A percentile compares a stretch with the other conserved stretches of the same genome.
phyloP scores from a whole-genome alignment of 2,797 vertebrate genomes.

The Chaetodon trifasciatus region DNA sequence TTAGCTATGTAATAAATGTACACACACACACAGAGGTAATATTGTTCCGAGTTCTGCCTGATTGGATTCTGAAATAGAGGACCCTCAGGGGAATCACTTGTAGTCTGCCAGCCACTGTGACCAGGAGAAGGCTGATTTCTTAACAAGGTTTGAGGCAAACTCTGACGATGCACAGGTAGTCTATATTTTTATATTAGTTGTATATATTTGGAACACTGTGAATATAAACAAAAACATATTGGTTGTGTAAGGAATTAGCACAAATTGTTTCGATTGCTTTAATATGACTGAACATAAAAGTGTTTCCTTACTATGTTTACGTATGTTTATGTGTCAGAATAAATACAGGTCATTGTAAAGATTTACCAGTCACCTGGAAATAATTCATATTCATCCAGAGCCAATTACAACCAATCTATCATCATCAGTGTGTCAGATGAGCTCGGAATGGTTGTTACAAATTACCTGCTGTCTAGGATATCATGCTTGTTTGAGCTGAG shows the following conservation, averaged over 20 bases:
- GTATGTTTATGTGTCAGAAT: conserved; percentile 41
- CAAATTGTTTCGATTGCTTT: conserved; percentile 51
- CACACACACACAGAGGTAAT: conserved; percentile 84
- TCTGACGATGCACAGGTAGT: conserved; percentile 40
- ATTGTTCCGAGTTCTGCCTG: conserved; percentile 84
- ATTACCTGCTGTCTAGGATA: conserved; percentile 66
- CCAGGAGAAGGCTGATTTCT: conserved; percentile 66
- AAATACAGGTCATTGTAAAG: conserved; percentile 45
- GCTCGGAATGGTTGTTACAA: conserved; percentile 63
- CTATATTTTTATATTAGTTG: conserved; percentile 53
- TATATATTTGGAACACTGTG: conserved; percentile 10
- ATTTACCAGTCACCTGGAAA: conserved; percentile 71
- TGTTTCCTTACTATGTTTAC: conserved; percentile 20
- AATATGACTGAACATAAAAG: conserved; percentile 21
- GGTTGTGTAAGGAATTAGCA: conserved; percentile 13
- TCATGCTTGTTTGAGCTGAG: conserved; percentile 55
- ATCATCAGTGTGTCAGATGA: conserved; percentile 71
- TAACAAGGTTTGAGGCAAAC: conserved; percentile 67
- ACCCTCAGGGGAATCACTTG: conserved; percentile 79
- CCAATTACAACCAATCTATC: conserved; percentile 74
- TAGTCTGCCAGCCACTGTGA: conserved; percentile 82
- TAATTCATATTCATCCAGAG: conserved; percentile 72
- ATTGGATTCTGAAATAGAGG: conserved; percentile 83
- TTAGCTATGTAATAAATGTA: conserved; percentile 88
- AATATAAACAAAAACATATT: conserved; percentile 26